These are phyloP conservation scores for Agrotis ipsilon DNA, from an alignment of 2,888 invertebrate species.

Conservation along the genomic window DNA sequence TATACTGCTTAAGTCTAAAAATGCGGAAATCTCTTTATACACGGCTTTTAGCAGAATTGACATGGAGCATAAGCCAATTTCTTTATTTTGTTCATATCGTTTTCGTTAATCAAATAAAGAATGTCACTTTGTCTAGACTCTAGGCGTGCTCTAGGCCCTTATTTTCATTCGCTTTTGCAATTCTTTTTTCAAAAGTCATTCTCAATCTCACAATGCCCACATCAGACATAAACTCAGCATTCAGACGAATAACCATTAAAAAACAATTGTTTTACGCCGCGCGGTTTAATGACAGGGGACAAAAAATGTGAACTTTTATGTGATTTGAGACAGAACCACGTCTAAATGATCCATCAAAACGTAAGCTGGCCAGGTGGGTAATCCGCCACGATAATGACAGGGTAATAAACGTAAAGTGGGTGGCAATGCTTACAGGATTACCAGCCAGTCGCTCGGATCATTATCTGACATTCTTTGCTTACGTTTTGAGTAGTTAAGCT, in stretches of 20 bases:
- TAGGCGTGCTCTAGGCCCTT: too few species aligned
- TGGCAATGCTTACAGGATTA: constrained; percentile 75
- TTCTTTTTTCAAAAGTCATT: neutral
- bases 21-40: too few species aligned
- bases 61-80: too few species aligned
- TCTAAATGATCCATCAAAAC: constrained; percentile 73
- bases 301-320: constrained; percentile 44
- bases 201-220: neutral
- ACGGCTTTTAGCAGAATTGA: too few species aligned
- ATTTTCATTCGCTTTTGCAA: too few species aligned
- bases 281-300: constrained; percentile 19
- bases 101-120: too few species aligned
- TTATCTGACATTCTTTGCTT: constrained; percentile 59
- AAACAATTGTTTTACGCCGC: constrained; percentile 15
- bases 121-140: too few species aligned
- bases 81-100: too few species aligned
- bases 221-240: neutral
- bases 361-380: constrained; percentile 66
- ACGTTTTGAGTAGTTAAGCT: constrained; percentile 34
- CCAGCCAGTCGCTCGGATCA: constrained; percentile 57
- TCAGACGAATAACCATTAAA: constrained; percentile 1
- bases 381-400: constrained; percentile 57
- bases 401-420: constrained; percentile 76
- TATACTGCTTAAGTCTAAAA: constrained; percentile 11
- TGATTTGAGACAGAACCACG: constrained; percentile 62